Percentiles rank a stretch among this genome's conserved stretches.
Evolutionary conservation across 2,888 invertebrate genomes (phyloP).

Genomic region (Dione juno): DNA sequence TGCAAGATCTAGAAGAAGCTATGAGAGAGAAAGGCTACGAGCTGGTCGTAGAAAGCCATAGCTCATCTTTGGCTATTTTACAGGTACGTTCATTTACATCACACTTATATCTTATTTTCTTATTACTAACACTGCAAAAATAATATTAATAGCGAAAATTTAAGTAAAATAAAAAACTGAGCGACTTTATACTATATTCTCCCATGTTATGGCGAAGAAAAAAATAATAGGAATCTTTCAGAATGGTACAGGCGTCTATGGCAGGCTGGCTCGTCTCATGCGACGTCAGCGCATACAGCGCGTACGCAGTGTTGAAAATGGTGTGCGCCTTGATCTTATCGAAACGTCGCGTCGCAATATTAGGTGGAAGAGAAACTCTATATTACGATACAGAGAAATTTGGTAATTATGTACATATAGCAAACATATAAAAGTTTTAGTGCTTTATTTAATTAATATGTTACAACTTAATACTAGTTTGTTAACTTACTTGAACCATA

Average conservation of each 20-base stretch:
- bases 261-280: conserved; percentile 87
- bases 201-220: neutral
- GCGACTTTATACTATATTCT: too few species aligned
- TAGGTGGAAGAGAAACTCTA: conserved; percentile 89
- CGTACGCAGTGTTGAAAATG: conserved; percentile 88
- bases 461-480: too few species aligned
- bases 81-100: conserved; percentile 72
- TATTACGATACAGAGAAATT: conserved; percentile 90
- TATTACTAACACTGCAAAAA: neutral
- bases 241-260: conserved; percentile 90
- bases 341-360: conserved; percentile 84
- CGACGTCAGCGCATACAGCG: conserved; percentile 83
- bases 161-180: too few species aligned
- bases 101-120: too few species aligned
- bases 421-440: neutral
- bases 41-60: conserved; percentile 88
- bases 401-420: conserved; percentile 69
- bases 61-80: conserved; percentile 87
- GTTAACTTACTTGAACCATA: too few species aligned
- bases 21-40: conserved; percentile 86
- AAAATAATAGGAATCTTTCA: conserved; percentile 52
- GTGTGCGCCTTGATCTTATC: conserved; percentile 86
- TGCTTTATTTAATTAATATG: too few species aligned
- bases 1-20: conserved; percentile 86
- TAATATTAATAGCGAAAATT: too few species aligned